phyloP scores from a whole-genome alignment of 2,113 vertebrate species.

The Vidua chalybeata region DNA sequence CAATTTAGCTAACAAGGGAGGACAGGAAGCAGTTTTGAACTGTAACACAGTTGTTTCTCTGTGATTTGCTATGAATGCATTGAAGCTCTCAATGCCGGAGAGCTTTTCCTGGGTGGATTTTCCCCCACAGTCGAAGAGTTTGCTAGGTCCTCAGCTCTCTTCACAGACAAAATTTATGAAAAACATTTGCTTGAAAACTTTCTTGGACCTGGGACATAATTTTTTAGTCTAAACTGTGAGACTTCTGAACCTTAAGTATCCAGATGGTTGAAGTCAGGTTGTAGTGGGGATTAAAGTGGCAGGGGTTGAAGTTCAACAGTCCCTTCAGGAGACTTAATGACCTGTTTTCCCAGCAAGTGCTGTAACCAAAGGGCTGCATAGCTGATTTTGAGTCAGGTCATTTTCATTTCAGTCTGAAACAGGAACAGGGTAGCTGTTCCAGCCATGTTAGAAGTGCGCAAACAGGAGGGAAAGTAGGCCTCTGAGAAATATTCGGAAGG shows the following conservation, averaged over 20 bases:
- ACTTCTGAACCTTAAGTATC: background rate
- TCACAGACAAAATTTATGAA: background rate
- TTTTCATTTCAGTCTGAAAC: background rate
- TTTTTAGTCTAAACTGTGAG: background rate
- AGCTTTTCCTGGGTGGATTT: background rate
- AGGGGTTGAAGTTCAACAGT: background rate
- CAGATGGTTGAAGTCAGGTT: background rate
- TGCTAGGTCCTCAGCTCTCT: background rate
- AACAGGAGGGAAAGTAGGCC: background rate
- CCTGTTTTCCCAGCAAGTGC: background rate
- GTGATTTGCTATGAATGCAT: background rate
- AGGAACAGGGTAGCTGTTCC: background rate
- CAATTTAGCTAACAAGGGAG: background rate
- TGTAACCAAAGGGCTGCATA: background rate
- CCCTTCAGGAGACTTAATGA: background rate
- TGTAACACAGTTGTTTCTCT: background rate
- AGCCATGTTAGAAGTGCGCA: background rate
- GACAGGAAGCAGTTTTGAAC: background rate
- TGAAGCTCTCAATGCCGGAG: background rate
- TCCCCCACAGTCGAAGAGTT: background rate
- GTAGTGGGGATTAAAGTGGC: background rate
- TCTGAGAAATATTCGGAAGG: background rate
- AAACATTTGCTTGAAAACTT: background rate
- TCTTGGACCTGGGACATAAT: accelerated
- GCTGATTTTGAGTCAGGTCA: background rate